These are phyloP conservation scores for Dicrostonyx torquatus DNA, from an alignment of 2,797 vertebrate genomes.

Conservation along the genomic window DNA sequence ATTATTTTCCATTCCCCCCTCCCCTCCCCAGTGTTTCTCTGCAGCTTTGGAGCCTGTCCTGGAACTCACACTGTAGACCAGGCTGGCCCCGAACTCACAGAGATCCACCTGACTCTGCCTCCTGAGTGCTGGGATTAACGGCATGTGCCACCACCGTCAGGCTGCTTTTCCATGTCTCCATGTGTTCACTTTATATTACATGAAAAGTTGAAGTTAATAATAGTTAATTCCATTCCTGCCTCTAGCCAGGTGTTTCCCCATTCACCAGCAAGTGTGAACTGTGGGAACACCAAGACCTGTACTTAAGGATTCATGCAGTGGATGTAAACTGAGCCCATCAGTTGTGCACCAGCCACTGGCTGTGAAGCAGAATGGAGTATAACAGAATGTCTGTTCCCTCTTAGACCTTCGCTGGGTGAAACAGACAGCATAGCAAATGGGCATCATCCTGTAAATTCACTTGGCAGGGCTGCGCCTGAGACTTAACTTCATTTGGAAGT, in stretches of 20 bases:
- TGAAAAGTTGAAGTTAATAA: neutral
- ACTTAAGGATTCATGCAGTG: slow-evolving; percentile 2
- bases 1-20: too few species aligned
- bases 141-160: too few species aligned
- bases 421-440: neutral
- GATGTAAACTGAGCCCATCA: neutral
- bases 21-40: too few species aligned
- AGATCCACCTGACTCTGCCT: too few species aligned
- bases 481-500: neutral
- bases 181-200: neutral
- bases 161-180: neutral
- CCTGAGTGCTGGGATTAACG: too few species aligned
- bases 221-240: neutral
- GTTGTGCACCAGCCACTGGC: neutral
- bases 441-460: neutral
- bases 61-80: too few species aligned
- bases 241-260: neutral
- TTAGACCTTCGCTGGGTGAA: neutral
- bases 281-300: neutral
- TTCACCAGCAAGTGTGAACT: slow-evolving; percentile 17
- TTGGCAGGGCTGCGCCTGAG: neutral
- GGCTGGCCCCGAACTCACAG: too few species aligned
- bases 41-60: too few species aligned
- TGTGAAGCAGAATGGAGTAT: neutral
- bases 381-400: neutral